phyloP scores from a whole-genome alignment of 2,113 vertebrate species.

The Thymallus thymallus region DNA sequence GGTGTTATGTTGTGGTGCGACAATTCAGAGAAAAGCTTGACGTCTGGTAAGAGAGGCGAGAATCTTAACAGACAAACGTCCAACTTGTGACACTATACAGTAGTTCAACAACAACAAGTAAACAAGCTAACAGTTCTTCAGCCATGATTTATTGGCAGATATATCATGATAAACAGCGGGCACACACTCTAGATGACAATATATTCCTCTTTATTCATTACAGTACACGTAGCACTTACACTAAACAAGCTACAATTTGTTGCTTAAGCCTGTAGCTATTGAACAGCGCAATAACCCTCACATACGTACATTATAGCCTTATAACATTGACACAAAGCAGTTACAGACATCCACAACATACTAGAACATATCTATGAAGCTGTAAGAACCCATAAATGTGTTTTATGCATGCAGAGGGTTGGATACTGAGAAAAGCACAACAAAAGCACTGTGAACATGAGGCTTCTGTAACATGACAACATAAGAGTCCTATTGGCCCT shows the following conservation, averaged over 20 bases:
- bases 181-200: slow-evolving; percentile 44
- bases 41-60: no score
- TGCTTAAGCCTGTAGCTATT: slow-evolving; percentile 6
- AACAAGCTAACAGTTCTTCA: slow-evolving; percentile 12
- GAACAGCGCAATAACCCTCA: slow-evolving; percentile 10
- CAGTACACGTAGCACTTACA: slow-evolving; percentile 3
- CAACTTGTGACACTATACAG: no score
- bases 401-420: slow-evolving; percentile 38
- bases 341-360: slow-evolving; percentile 17
- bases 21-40: neutral
- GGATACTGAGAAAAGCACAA: slow-evolving; percentile 50
- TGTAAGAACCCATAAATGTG: slow-evolving; percentile 45
- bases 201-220: slow-evolving; percentile 45
- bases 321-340: slow-evolving; percentile 37
- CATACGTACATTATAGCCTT: slow-evolving; percentile 9
- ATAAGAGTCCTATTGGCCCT: slow-evolving; percentile 48
- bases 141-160: slow-evolving; percentile 61
- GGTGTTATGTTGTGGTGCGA: neutral
- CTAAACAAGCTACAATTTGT: slow-evolving; percentile 14
- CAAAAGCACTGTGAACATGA: slow-evolving; percentile 42
- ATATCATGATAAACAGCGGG: slow-evolving; percentile 45
- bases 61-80: no score
- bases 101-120: neutral
- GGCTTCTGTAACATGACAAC: slow-evolving; percentile 37
- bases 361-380: slow-evolving; percentile 25